These are phyloP conservation scores for Hemibates koningsi DNA, from an alignment of 2,113 vertebrate species.

Conservation along the genomic window DNA sequence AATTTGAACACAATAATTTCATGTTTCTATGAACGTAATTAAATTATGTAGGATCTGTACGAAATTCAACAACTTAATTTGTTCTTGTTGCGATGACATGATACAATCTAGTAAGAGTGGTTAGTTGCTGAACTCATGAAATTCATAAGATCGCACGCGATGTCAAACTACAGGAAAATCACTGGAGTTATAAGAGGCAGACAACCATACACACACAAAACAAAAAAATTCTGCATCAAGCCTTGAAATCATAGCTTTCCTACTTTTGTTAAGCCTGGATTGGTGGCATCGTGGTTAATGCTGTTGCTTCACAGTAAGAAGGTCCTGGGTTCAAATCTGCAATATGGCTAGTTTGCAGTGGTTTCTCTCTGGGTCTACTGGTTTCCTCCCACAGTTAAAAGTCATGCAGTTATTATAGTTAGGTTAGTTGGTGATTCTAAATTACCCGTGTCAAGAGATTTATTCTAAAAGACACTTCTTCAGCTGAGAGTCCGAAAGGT, in stretches of 20 bases:
- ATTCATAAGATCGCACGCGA: not conserved
- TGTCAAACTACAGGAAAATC: not conserved
- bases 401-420: no score
- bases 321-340: no score
- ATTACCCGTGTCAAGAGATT: no score
- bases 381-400: no score
- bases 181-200: not conserved
- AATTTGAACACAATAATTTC: no score
- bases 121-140: not conserved
- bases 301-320: no score
- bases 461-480: no score
- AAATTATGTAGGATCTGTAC: not conserved
- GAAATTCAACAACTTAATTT: not conserved
- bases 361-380: no score
- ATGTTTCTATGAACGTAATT: no score
- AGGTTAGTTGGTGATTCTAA: no score
- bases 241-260: not conserved
- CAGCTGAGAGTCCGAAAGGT: no score
- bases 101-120: not conserved
- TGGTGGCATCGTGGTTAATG: not conserved
- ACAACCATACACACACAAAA: not conserved
- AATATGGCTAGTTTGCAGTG: no score
- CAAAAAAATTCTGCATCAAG: not conserved
- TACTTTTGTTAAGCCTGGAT: not conserved
- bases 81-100: not conserved